These are phyloP conservation scores for Cephus sareptanus DNA, from an alignment of 2,888 invertebrate genomes.

Conservation along the genomic window DNA sequence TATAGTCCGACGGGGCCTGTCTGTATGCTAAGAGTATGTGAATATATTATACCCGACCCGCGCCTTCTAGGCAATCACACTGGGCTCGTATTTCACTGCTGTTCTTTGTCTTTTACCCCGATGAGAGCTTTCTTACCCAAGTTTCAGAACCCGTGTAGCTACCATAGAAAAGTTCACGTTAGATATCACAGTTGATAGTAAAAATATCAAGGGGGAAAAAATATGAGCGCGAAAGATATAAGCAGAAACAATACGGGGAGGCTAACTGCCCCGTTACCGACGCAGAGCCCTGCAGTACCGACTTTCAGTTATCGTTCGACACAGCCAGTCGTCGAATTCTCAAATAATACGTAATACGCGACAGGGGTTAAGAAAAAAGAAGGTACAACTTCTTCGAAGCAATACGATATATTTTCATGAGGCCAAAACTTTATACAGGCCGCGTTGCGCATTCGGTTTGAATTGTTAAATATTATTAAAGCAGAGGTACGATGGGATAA, in stretches of 20 bases:
- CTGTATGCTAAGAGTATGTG: conserved; percentile 49
- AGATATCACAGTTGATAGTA: not conserved
- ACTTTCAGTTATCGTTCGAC: not conserved
- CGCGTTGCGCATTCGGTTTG: not conserved
- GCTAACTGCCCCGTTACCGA: not conserved
- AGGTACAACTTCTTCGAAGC: not conserved
- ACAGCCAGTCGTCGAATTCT: not conserved
- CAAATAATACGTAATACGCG: not conserved
- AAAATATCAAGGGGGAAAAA: too few species aligned
- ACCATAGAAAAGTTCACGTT: not conserved
- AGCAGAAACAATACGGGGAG: not conserved
- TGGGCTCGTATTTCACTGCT: conserved; percentile 35
- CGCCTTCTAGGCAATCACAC: conserved; percentile 33
- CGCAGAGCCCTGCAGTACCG: not conserved
- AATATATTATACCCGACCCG: conserved; percentile 38
- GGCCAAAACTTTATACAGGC: not conserved
- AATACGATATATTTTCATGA: not conserved
- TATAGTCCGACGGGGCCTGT: conserved; percentile 49
- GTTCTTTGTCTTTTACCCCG: conserved; percentile 22
- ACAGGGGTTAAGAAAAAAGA: not conserved
- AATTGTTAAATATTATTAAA: not conserved
- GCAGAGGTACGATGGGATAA: not conserved
- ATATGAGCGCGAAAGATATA: too few species aligned
- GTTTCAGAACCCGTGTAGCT: not conserved
- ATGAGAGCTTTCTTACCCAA: conserved; percentile 1